Conservation (phyloP, 2,113 vertebrate species). For the Falco punctatus region DNA sequence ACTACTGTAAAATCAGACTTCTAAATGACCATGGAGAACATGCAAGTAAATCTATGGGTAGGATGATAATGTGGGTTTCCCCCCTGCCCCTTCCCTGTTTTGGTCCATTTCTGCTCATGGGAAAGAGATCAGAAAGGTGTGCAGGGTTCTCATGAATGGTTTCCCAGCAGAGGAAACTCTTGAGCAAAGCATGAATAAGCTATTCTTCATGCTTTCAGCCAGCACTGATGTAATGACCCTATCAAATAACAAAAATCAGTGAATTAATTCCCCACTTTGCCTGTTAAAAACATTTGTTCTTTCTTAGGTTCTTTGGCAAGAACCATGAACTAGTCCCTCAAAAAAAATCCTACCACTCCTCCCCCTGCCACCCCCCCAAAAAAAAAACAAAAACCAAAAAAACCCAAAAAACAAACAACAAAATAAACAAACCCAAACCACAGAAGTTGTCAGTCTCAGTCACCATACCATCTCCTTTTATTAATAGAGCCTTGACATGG, state of each 20-base stretch:
- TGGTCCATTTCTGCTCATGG: not conserved
- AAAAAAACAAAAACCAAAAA: not conserved
- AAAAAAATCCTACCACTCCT: not conserved
- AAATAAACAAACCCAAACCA: not conserved
- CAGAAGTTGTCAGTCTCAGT: constrained; percentile 2
- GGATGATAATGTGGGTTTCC: not conserved
- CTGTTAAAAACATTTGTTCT: constrained; percentile 21
- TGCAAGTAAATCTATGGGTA: not conserved
- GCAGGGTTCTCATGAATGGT: not conserved
- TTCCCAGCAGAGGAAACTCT: not conserved
- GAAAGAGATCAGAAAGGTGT: not conserved
- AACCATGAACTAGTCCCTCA: not conserved
- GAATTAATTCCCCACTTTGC: not conserved
- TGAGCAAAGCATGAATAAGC: not conserved
- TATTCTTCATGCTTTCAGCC: not conserved
- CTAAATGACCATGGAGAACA: not conserved
- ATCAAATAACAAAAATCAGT: not conserved
- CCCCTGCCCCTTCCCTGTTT: fast-evolving
- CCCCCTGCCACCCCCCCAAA: too few relatives aligned
- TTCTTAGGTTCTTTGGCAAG: constrained; percentile 5
- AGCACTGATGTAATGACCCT: not conserved
- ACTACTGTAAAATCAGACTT: not conserved
- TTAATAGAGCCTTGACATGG: constrained; percentile 47
- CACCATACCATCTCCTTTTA: constrained; percentile 4
- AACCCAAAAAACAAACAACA: not conserved